phyloP scores from a whole-genome alignment of 2,797 vertebrate genomes.

The Enteromius afrohamiltoni region DNA sequence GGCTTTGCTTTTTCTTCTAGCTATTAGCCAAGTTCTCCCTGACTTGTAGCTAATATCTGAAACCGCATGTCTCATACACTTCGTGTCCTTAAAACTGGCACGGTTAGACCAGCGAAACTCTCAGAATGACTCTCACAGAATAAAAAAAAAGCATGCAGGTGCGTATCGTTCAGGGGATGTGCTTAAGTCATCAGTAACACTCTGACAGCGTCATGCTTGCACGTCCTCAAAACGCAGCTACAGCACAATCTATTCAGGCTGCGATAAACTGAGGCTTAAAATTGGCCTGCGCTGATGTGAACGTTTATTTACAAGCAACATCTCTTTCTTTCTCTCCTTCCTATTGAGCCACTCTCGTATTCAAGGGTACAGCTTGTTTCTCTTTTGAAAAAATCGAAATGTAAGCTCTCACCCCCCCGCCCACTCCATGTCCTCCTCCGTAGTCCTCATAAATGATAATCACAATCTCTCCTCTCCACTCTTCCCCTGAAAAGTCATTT shows the following conservation, averaged over 20 bases:
- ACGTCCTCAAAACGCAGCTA: slow-evolving; percentile 48
- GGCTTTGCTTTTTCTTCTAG: slow-evolving; percentile 8
- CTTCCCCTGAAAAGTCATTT: slow-evolving; percentile 73
- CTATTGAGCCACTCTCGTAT: slow-evolving; percentile 68
- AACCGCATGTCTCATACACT: neutral
- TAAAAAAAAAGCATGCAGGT: neutral
- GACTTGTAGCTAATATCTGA: neutral
- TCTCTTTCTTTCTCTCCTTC: slow-evolving; percentile 59
- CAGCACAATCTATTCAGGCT: slow-evolving; percentile 59
- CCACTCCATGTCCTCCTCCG: slow-evolving; percentile 66
- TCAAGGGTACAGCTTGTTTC: slow-evolving; percentile 70
- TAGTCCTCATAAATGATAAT: slow-evolving; percentile 59
- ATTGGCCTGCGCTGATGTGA: slow-evolving; percentile 65
- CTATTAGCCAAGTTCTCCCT: slow-evolving; percentile 1
- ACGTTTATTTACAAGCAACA: slow-evolving; percentile 66
- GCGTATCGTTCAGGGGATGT: slow-evolving; percentile 44
- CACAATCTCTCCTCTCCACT: slow-evolving; percentile 59
- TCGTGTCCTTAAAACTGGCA: slow-evolving; percentile 11
- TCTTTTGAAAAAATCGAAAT: slow-evolving; percentile 47
- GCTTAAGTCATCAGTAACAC: slow-evolving; percentile 53
- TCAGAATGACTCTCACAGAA: neutral
- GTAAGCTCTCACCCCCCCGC: slow-evolving; percentile 58
- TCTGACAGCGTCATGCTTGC: slow-evolving; percentile 48
- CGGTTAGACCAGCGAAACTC: neutral
- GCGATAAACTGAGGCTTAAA: slow-evolving; percentile 63